A percentile compares a stretch with the other conserved stretches of the same genome.
phyloP scores from a whole-genome alignment of 2,888 invertebrate genomes.

The Cantharis rustica region DNA sequence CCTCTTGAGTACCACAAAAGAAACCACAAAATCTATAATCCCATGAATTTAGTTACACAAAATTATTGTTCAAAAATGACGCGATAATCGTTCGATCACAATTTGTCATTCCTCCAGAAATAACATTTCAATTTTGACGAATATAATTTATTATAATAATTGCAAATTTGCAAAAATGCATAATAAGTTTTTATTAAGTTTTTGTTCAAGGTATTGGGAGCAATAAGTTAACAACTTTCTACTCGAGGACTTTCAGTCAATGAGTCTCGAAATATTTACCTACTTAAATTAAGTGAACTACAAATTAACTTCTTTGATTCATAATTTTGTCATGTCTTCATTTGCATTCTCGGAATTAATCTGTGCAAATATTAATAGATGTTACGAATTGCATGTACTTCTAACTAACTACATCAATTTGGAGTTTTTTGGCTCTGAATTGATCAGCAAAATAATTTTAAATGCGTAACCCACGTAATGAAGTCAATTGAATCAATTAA shows the following conservation, averaged over 20 bases:
- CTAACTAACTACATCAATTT: not conserved
- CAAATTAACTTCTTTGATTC: not conserved
- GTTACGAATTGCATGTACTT: conserved; percentile 4
- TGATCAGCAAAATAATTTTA: conserved; percentile 6
- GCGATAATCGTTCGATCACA: not conserved
- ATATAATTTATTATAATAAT: not conserved
- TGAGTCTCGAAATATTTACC: not conserved
- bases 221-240: not conserved
- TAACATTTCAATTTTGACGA: not conserved
- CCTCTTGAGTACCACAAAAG: not conserved
- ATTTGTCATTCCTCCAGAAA: not conserved
- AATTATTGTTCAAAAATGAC: not conserved
- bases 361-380: conserved; percentile 6
- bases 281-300: not conserved
- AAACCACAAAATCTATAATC: not conserved
- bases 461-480: conserved; percentile 1
- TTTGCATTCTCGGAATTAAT: not conserved
- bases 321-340: not conserved
- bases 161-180: not conserved
- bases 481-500: conserved; percentile 3
- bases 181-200: not conserved
- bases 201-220: not conserved
- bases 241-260: not conserved
- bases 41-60: not conserved
- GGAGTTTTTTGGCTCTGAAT: not conserved